Conservation (phyloP, 1,140 invertebrate species). For the Scaptomyza graminum region DNA sequence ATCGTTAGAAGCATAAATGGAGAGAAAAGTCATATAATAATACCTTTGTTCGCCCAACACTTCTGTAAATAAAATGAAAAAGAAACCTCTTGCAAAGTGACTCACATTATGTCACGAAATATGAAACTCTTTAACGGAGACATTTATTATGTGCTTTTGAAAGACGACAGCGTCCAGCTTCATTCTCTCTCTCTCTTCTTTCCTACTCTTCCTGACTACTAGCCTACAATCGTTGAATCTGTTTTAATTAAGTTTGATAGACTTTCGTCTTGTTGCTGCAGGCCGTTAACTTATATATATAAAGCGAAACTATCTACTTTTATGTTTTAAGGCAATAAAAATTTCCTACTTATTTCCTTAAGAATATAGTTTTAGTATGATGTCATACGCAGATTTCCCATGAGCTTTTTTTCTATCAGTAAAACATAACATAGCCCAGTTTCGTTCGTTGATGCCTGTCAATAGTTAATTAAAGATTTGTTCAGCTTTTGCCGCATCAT, state of each 20-base stretch:
- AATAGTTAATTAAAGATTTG: slow-evolving; percentile 1
- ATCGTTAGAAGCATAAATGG: too few species aligned
- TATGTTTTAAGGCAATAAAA: too few species aligned
- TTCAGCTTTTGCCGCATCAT: slow-evolving; percentile 2
- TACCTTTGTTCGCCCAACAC: not conserved
- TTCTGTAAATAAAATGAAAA: not conserved
- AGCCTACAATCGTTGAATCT: not conserved
- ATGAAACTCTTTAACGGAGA: not conserved
- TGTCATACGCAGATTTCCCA: not conserved
- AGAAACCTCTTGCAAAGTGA: not conserved
- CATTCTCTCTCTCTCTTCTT: too few species aligned
- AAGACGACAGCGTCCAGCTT: not conserved
- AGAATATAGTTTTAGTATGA: not conserved
- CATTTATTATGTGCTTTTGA: not conserved
- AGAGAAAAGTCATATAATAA: too few species aligned
- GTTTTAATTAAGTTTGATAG: not conserved
- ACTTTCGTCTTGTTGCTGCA: not conserved
- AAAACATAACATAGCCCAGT: not conserved
- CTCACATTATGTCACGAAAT: not conserved
- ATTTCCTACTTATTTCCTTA: not conserved
- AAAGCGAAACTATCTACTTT: too few species aligned
- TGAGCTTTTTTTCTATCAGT: not conserved
- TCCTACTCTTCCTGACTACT: not conserved
- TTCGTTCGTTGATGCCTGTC: not conserved
- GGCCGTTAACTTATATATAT: not conserved